Percentiles rank a stretch among this genome's conserved stretches.
Evolutionary conservation across 2,888 invertebrate genomes (phyloP).

Genomic region (Luffia ferchaultella): DNA sequence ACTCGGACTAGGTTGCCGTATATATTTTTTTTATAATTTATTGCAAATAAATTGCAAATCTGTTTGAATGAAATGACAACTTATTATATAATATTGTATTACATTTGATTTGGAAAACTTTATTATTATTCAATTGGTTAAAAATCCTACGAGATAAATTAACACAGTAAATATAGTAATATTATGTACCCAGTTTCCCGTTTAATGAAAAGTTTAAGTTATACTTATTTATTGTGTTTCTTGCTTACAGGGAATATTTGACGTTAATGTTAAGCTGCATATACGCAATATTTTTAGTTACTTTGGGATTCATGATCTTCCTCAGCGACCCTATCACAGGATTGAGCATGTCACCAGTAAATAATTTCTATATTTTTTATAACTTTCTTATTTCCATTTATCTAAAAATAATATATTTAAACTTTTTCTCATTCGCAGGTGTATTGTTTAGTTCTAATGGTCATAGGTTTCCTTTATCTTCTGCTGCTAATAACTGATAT

Average conservation of each 20-base stretch:
- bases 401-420: conserved; percentile 6
- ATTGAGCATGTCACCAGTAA: conserved; percentile 62
- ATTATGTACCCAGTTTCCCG: too few relatives aligned
- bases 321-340: conserved; percentile 65
- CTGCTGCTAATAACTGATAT: conserved; percentile 70
- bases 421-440: conserved; percentile 47
- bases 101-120: too few relatives aligned
- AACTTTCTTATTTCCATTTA: not conserved
- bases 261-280: conserved; percentile 70
- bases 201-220: too few relatives aligned
- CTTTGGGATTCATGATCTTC: conserved; percentile 71
- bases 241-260: conserved; percentile 61
- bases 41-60: too few relatives aligned
- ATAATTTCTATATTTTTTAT: conserved; percentile 3
- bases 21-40: too few relatives aligned
- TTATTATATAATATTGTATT: too few relatives aligned
- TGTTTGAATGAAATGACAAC: too few relatives aligned
- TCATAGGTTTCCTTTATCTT: conserved; percentile 68
- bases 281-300: conserved; percentile 73
- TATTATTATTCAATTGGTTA: too few relatives aligned
- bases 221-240: not conserved
- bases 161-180: too few relatives aligned
- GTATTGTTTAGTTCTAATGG: conserved; percentile 68
- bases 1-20: too few relatives aligned
- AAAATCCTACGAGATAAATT: too few relatives aligned